Percentiles rank a stretch among this genome's conserved stretches.
Conservation (phyloP, 2,113 vertebrate species). For the Gnathochromis pfefferi region DNA sequence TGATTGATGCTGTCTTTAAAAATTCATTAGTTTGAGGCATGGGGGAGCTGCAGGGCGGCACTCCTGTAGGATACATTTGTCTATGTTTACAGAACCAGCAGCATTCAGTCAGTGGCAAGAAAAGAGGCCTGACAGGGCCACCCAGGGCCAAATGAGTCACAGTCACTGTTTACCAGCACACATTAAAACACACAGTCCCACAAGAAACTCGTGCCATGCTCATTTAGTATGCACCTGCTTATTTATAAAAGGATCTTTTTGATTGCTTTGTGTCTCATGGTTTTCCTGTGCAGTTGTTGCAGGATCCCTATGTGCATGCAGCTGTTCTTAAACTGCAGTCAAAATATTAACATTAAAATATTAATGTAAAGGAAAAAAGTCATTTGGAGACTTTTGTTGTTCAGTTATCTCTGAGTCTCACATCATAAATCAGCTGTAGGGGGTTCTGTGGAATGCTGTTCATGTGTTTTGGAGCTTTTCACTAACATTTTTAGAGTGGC, state of each 20-base stretch:
- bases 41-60: slow-evolving; percentile 28
- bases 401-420: background rate
- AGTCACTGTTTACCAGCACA: background rate
- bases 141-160: slow-evolving; percentile 12
- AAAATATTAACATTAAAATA: background rate
- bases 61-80: slow-evolving; percentile 54
- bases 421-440: background rate
- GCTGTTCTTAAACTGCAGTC: background rate
- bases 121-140: slow-evolving; percentile 12
- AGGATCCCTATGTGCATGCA: background rate
- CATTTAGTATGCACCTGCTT: background rate
- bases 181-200: background rate
- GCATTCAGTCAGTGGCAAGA: slow-evolving; percentile 19
- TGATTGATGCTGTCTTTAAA: slow-evolving; percentile 72
- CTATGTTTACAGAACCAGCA: slow-evolving; percentile 56
- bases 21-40: slow-evolving; percentile 65
- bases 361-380: background rate
- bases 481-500: background rate
- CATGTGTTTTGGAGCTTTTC: background rate
- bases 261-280: background rate
- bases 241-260: background rate
- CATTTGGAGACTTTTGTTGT: background rate
- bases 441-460: background rate
- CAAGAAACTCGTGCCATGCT: background rate
- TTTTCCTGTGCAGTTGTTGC: background rate